Evolutionary conservation across 2,797 vertebrate species (phyloP).

Genomic region (Carduelis carduelis): DNA sequence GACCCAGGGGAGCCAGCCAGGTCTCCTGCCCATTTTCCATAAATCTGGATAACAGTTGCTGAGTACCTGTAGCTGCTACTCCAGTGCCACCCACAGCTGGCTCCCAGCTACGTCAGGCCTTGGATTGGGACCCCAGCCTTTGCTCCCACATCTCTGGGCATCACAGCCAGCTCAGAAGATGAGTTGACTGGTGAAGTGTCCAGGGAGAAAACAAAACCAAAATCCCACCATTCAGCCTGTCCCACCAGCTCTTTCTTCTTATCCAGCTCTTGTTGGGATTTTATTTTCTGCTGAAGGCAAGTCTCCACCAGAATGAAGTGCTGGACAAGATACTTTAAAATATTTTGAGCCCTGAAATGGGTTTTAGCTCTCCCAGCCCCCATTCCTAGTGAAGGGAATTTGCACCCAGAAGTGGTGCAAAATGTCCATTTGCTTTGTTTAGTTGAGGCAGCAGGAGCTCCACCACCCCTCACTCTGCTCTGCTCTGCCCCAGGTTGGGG

Average conservation of each 20-base stretch:
- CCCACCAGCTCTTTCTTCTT: neutral
- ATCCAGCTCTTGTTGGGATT: neutral
- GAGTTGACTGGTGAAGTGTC: rapidly evolving
- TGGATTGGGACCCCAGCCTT: neutral
- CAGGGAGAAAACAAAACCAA: neutral
- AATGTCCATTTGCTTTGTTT: neutral
- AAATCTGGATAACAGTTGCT: rapidly evolving
- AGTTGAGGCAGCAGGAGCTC: neutral
- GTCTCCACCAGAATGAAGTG: neutral
- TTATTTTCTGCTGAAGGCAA: neutral
- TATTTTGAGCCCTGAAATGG: rapidly evolving
- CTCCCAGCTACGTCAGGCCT: rapidly evolving
- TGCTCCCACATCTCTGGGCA: rapidly evolving
- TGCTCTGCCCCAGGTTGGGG: rapidly evolving
- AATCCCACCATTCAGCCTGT: neutral
- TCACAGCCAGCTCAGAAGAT: neutral
- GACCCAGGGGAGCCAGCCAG: neutral
- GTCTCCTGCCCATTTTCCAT: neutral
- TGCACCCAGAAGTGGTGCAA: neutral
- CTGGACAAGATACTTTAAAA: neutral
- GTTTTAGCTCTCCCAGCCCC: neutral
- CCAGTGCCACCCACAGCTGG: neutral
- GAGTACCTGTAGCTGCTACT: neutral
- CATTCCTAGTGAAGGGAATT: neutral
- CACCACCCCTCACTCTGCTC: rapidly evolving